phyloP scores from a whole-genome alignment of 1,140 invertebrate genomes.

The Trachelipus rathkii region DNA sequence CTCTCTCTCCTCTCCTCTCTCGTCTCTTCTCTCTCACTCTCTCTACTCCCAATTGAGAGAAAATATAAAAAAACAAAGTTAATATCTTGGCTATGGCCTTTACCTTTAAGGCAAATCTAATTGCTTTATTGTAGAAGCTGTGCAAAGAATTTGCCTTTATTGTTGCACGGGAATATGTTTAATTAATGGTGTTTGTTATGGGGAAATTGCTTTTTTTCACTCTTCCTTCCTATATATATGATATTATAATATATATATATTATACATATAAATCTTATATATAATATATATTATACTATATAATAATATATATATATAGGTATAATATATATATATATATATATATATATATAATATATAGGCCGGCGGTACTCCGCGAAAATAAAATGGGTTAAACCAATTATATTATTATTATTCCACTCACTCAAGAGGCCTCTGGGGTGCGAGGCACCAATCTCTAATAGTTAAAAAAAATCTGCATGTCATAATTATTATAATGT shows the following conservation, averaged over 20 bases:
- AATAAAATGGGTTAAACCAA: not conserved
- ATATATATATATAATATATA: not conserved
- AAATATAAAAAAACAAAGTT: not conserved
- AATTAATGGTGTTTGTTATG: too few relatives aligned
- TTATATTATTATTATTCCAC: not conserved
- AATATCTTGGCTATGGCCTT: not conserved
- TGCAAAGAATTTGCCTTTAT: not conserved
- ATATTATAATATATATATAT: not conserved
- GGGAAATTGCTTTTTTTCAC: too few relatives aligned
- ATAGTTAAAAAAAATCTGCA: not conserved
- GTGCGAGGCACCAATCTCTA: not conserved
- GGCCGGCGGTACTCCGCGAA: not conserved
- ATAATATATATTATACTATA: slow-evolving; percentile 13
- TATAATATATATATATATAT: slow-evolving; percentile 8
- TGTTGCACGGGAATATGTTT: too few relatives aligned
- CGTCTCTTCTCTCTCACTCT: too few relatives aligned
- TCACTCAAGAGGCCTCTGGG: not conserved
- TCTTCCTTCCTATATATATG: not conserved
- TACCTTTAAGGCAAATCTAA: not conserved
- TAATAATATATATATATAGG: too few relatives aligned
- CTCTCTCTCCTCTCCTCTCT: too few relatives aligned
- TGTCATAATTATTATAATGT: too few relatives aligned
- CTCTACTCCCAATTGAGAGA: not conserved
- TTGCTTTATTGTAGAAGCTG: not conserved
- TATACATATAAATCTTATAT: not conserved